Evolutionary conservation across 2,113 vertebrate species (phyloP), one percentile per base, ranked within the genome.

Genomic region (Gorsachius goisagi): DNA sequence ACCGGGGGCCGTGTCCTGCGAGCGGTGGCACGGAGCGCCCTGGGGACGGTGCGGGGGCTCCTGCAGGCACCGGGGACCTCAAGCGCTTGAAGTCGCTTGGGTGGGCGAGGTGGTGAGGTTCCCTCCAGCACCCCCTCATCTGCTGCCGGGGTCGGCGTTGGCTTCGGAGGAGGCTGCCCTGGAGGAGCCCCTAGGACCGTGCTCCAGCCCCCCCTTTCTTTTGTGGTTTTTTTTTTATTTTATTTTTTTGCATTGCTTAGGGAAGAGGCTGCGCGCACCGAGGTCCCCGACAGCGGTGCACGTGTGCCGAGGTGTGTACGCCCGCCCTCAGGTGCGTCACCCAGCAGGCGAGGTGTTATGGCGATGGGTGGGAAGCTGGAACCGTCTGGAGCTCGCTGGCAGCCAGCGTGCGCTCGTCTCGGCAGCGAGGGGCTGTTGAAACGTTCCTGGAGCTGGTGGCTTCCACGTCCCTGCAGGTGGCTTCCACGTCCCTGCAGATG

Each of bases 311-410:
- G 83, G 50, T 2, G 50, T 2, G 23, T 8, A 4, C 14, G 2
- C 35, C 27, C 2, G 8, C 28, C 13, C 58, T 15, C 13, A 0
- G 13, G 41, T 15, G 41, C 5, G 45, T 33, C 32, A 0, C 35
- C 35, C 18, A 5, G 56, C 28, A 0, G 2, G 10, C 0, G 1
- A 33, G 45, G 15, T 6, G 4, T 26, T 15, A 32, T 0, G 1
- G 12, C 8, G 30, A 11, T 15, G 2, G 22, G 64, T 1, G 19
- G 30, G 49, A 37, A 19, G 37, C 23, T 21, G 24, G 35, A 15
- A 6, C 47, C 14, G 3, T 6, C n/a, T 35, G 49, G 45, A 30
- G 16, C 59, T 41, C 4, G 1, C 28, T 63, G 76, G 49, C 35
- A 32, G 27, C 47, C 1, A 2, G 14, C 11, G 9, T 5, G 19